phyloP scores from a whole-genome alignment of 2,888 invertebrate genomes.

The Dorcus hopei region DNA sequence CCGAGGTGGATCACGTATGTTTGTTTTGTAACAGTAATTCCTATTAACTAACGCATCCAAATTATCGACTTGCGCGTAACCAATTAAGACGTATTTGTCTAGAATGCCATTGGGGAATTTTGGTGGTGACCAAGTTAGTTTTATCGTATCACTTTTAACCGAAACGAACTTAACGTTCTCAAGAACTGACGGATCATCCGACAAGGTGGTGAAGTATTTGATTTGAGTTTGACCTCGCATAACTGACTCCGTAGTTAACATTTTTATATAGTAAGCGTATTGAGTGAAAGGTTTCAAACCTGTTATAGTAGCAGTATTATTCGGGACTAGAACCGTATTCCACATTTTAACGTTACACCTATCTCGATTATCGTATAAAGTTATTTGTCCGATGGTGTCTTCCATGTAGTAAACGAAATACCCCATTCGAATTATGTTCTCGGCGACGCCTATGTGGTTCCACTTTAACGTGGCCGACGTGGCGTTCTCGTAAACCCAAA shows the following conservation, averaged over 20 bases:
- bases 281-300: constrained; percentile 63
- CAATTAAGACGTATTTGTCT: constrained; percentile 42
- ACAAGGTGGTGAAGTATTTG: constrained; percentile 62
- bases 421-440: constrained; percentile 38
- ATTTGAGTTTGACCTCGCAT: constrained; percentile 58
- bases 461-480: constrained; percentile 47
- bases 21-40: constrained; percentile 31
- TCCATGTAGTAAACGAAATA: constrained; percentile 63
- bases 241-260: constrained; percentile 45
- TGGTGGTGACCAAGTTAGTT: constrained; percentile 61
- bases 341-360: constrained; percentile 38
- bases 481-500: constrained; percentile 45
- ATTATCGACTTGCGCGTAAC: constrained; percentile 37
- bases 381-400: constrained; percentile 45
- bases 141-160: constrained; percentile 42
- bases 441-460: constrained; percentile 37
- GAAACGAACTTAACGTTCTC: constrained; percentile 34
- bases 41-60: constrained; percentile 20
- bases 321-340: constrained; percentile 34
- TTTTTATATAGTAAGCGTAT: constrained; percentile 72
- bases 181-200: constrained; percentile 55
- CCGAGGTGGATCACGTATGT: too few relatives aligned
- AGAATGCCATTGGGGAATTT: constrained; percentile 41
- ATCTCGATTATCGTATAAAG: constrained; percentile 47
- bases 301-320: constrained; percentile 37